Conservation (phyloP, 2,113 vertebrate species). For the Phylloscopus whistleri region DNA sequence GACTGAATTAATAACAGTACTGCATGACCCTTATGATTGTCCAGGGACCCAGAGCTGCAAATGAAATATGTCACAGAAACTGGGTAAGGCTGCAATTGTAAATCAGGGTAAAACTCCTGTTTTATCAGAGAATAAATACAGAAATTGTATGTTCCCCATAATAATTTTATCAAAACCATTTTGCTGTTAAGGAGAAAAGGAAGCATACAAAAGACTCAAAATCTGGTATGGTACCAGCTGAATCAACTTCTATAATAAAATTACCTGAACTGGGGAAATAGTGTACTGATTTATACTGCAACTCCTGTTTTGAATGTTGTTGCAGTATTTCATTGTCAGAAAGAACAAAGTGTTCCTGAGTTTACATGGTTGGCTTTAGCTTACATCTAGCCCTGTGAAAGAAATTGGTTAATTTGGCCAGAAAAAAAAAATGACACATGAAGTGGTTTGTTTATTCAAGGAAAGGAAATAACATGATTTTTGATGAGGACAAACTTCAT, state of each 20-base stretch:
- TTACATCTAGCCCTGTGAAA: neutral
- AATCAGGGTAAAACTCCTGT: neutral
- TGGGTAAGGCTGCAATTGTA: neutral
- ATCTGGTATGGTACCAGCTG: neutral
- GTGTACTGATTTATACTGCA: slow-evolving; percentile 7
- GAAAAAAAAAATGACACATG: neutral
- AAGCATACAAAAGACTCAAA: neutral
- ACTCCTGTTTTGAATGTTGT: neutral
- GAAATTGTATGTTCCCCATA: neutral
- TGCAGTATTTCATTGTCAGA: neutral
- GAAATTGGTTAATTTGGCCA: slow-evolving; percentile 11
- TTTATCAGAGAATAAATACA: neutral
- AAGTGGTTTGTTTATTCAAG: slow-evolving; percentile 37
- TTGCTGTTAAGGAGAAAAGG: neutral
- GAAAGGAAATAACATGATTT: neutral
- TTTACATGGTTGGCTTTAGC: slow-evolving; percentile 31
- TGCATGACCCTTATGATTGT: neutral
- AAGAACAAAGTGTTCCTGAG: slow-evolving; percentile 33
- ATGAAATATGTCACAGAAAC: fast-evolving
- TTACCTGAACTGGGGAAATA: slow-evolving; percentile 16
- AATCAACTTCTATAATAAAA: neutral
- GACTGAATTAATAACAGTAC: neutral
- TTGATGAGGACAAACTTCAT: neutral
- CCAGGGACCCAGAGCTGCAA: neutral
- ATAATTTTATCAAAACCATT: neutral